phyloP scores from a whole-genome alignment of 92 coral and sea anemone genomes.

The Paramuricea clavata region DNA sequence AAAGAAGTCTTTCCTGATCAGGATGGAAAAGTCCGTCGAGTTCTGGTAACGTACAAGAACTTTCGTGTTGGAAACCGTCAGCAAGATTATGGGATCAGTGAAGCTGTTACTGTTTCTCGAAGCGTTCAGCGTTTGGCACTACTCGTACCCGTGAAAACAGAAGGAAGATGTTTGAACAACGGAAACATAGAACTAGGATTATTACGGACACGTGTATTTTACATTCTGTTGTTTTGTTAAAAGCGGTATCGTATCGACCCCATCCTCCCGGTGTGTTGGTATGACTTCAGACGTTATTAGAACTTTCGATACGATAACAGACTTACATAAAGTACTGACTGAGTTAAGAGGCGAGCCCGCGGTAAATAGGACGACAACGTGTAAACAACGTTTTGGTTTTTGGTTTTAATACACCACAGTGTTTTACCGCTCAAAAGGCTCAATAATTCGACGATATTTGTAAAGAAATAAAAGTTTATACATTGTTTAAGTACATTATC shows the following conservation, averaged over 20 bases:
- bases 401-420: no score
- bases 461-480: no score
- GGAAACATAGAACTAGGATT: neutral
- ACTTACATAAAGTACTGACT: constrained; percentile 8
- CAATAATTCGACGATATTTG: no score
- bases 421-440: no score
- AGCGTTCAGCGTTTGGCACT: constrained; percentile 62
- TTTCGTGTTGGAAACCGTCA: constrained; percentile 4
- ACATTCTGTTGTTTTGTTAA: neutral
- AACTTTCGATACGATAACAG: neutral
- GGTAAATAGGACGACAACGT: no score
- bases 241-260: neutral
- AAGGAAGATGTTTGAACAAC: neutral
- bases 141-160: constrained; percentile 51
- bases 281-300: neutral
- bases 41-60: neutral
- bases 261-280: constrained; percentile 31
- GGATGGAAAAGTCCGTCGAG: constrained; percentile 9
- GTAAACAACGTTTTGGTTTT: no score
- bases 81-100: neutral
- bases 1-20: constrained; percentile 47
- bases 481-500: no score
- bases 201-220: neutral
- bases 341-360: neutral
- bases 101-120: constrained; percentile 30